Evolutionary conservation across 2,888 invertebrate genomes (phyloP).

Genomic region (Archips xylosteana): DNA sequence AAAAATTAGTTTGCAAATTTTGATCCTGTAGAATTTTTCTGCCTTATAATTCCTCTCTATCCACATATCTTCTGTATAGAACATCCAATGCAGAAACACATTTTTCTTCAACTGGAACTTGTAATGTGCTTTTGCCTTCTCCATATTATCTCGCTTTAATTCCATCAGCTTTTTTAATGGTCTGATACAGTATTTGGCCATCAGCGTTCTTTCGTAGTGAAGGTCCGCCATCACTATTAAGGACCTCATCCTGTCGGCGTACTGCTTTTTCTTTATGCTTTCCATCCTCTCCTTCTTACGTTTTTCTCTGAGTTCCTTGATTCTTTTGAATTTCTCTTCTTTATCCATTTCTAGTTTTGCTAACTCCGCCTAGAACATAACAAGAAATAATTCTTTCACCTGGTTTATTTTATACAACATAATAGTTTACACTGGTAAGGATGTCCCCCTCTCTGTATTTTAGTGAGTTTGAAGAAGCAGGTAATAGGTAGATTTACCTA

Average conservation of each 20-base stretch:
- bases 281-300: conserved; percentile 86
- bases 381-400: no score
- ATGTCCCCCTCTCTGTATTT: no score
- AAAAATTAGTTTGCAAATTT: conserved; percentile 76
- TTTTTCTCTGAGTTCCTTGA: conserved; percentile 87
- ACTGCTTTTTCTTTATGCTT: conserved; percentile 86
- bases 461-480: no score
- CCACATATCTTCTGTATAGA: conserved; percentile 78
- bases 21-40: conserved; percentile 81
- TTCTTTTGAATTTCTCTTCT: conserved; percentile 85
- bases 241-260: conserved; percentile 74
- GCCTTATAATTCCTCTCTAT: conserved; percentile 85
- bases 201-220: conserved; percentile 76
- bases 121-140: conserved; percentile 79
- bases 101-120: conserved; percentile 77
- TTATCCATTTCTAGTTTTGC: conserved; percentile 85
- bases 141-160: conserved; percentile 69
- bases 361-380: conserved; percentile 68
- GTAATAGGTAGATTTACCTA: no score
- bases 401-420: background rate
- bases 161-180: conserved; percentile 67
- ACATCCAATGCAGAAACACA: conserved; percentile 82
- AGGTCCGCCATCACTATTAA: conserved; percentile 82
- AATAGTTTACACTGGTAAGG: no score
- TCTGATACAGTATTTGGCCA: conserved; percentile 70